Base-by-base conservation (phyloP, 2,797 vertebrate species). In the Malurus leucopterus region DNA sequence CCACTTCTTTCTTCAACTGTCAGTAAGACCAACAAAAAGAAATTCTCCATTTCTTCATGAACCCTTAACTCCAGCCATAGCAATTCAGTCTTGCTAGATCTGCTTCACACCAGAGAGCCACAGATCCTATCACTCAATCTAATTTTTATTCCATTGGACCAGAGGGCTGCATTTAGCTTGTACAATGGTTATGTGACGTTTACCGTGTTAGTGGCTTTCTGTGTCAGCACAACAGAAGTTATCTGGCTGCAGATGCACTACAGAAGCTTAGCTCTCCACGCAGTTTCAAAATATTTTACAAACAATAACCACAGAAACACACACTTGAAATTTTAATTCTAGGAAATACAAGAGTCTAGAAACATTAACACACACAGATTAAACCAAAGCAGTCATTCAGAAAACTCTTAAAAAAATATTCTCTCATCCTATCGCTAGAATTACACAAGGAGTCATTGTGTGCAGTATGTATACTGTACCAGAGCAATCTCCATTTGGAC, bases 161-260 rank as follows among this genome's bases (percentile, higher is more conserved):
- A 55, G 36, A 54, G 11, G 20, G 18, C 14, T 44, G 47, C 3
- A 0, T 29, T 34, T 47, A 30, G 18, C 21, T 5, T 18, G 19
- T 20, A 22, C 0, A 0, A 32, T 6, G 20, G 8, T 32, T 43
- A 40, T 0, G 0, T 8, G 72, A 55, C 13, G 13, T 15, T 61
- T 18, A 69, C 0, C 2, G 16, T 9, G n/a, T 11, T 21, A 17
- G 46, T 40, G 20, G 30, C 26, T 64, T 69, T 77, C 64, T 41
- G 41, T 3, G 9, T 5, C 55, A 51, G 40, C 40, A 71, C 61
- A 65, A 32, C n/a, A 57, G 27, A 63, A 41, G 16, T 20, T 55
- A 62, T 7, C 26, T 10, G 32, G 12, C 47, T 64, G 32, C 4
- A 0, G 36, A 61, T 7, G 20, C 22, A 15, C 2, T 21, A n/a